Percentiles rank a stretch among this genome's conserved stretches.
Evolutionary conservation across 2,797 vertebrate species (phyloP).

Genomic region (Lophius americanus): DNA sequence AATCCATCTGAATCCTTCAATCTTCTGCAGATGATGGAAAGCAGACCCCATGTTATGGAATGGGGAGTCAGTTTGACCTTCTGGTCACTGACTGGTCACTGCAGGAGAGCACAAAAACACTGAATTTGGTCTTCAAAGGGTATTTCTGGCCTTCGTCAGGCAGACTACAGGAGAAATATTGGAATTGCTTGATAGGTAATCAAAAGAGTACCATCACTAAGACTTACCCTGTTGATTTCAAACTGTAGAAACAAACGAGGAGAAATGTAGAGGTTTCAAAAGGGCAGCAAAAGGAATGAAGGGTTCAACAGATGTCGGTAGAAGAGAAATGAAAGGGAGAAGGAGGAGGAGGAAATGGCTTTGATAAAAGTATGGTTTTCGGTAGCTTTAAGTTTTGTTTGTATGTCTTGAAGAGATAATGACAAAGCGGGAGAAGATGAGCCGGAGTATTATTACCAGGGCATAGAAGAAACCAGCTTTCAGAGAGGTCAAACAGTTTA

Average conservation of each 20-base stretch:
- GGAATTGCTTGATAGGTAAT: neutral
- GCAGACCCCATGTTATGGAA: slow-evolving; percentile 4
- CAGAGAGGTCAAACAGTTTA: slow-evolving; percentile 20
- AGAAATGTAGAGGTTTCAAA: no score
- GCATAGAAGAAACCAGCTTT: slow-evolving; percentile 18
- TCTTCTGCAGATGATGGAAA: slow-evolving; percentile 36
- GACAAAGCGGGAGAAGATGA: slow-evolving; percentile 11
- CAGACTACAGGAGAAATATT: neutral
- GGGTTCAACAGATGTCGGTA: neutral
- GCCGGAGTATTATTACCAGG: slow-evolving; percentile 11
- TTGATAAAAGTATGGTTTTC: slow-evolving; percentile 25
- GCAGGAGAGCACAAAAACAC: neutral
- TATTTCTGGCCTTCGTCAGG: no score
- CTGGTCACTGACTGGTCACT: neutral
- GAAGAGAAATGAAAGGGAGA: slow-evolving; percentile 1
- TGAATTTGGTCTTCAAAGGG: no score
- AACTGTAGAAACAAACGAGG: no score
- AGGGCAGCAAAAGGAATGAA: neutral
- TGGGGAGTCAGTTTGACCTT: slow-evolving; percentile 12
- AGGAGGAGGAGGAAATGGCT: neutral
- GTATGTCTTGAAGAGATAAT: neutral
- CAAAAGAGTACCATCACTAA: slow-evolving; percentile 13
- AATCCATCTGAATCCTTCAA: slow-evolving; percentile 14
- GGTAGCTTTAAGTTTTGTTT: neutral
- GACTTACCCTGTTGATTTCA: neutral